Evolutionary conservation across 2,888 invertebrate species (phyloP).

Genomic region (Mythimna lalbum): DNA sequence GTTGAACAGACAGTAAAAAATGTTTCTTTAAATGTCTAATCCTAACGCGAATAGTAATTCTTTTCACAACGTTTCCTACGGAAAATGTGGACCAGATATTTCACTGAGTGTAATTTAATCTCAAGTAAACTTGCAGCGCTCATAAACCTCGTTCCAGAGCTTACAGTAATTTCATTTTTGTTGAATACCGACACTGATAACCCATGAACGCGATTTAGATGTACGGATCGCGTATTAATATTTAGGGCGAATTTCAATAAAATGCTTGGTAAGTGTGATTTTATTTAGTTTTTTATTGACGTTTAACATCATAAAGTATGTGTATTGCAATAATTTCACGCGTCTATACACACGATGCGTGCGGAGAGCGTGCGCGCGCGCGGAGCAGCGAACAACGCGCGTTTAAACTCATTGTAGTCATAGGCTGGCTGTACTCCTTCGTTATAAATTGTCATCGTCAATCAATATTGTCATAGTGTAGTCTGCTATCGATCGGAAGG

Average conservation of each 20-base stretch:
- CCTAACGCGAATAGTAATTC: too few species aligned
- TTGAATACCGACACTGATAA: background rate
- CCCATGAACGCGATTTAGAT: background rate
- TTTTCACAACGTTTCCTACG: too few species aligned
- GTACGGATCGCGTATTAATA: background rate
- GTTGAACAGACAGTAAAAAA: too few species aligned
- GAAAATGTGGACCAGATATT: too few species aligned
- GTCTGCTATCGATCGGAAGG: conserved; percentile 6
- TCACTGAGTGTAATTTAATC: background rate
- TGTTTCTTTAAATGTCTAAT: too few species aligned
- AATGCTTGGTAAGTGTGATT: background rate
- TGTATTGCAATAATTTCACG: conserved; percentile 74
- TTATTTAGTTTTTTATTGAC: conserved; percentile 1
- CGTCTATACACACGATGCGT: conserved; percentile 64
- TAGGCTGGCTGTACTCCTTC: conserved; percentile 88
- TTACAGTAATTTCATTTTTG: background rate
- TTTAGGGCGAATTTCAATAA: background rate
- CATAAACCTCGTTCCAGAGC: background rate
- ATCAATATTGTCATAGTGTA: conserved; percentile 49
- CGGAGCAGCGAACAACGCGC: conserved; percentile 74
- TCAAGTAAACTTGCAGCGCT: too few species aligned
- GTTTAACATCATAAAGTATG: background rate
- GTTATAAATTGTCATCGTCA: conserved; percentile 69
- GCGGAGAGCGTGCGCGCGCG: conserved; percentile 67
- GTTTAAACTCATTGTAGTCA: conserved; percentile 67